These are phyloP conservation scores for Polyommatus icarus DNA, from an alignment of 2,888 invertebrate species.

Conservation along the genomic window DNA sequence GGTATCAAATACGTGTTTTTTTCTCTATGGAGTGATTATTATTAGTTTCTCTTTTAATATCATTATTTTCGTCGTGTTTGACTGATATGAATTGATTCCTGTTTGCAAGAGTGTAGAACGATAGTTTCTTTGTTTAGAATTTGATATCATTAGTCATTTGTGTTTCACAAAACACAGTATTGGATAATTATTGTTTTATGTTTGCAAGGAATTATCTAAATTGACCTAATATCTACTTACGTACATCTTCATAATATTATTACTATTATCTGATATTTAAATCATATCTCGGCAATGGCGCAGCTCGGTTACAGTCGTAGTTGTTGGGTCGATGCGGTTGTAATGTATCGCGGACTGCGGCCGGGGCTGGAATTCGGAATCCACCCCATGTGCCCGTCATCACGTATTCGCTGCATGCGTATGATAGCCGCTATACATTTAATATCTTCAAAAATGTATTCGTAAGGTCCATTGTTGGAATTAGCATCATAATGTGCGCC, in stretches of 20 bases:
- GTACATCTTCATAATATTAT: background rate
- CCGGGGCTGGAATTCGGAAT: conserved; percentile 16
- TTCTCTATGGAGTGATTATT: no score
- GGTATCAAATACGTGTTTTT: no score
- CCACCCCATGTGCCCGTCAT: background rate
- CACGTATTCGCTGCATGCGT: conserved; percentile 6
- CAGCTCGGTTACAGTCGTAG: background rate
- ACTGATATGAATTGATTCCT: no score
- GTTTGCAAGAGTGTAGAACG: no score
- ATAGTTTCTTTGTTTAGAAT: no score
- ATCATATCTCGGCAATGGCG: background rate
- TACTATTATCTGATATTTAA: background rate
- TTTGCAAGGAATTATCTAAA: background rate
- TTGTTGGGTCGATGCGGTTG: conserved; percentile 24
- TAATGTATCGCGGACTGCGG: conserved; percentile 23
- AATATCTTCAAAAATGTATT: background rate
- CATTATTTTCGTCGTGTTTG: no score
- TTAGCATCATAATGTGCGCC: background rate
- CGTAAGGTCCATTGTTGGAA: background rate
- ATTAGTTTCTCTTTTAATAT: no score
- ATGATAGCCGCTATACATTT: conserved; percentile 1
- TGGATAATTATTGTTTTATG: background rate
- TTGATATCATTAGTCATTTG: no score
- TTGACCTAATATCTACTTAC: background rate
- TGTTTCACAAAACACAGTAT: no score